Conservation (phyloP, 2,113 vertebrate species). For the Ginglymostoma cirratum region DNA sequence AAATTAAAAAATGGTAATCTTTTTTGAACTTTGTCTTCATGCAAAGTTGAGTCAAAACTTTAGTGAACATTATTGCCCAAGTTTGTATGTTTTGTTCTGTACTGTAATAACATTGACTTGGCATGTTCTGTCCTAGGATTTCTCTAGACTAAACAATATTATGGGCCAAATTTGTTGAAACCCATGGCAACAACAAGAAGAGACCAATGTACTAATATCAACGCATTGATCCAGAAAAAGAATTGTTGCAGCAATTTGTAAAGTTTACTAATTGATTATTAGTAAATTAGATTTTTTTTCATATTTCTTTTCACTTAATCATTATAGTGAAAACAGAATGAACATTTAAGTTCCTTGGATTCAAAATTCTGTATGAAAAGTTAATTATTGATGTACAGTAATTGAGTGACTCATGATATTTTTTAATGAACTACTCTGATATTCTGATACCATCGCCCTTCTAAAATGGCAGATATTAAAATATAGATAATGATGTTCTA, state of each 20-base stretch:
- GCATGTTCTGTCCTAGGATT: slow-evolving; percentile 2
- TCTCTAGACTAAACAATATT: slow-evolving; percentile 25
- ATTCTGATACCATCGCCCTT: slow-evolving; percentile 28
- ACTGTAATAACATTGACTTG: slow-evolving; percentile 35
- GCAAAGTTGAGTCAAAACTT: slow-evolving; percentile 26
- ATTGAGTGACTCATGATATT: slow-evolving; percentile 23
- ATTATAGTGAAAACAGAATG: not conserved
- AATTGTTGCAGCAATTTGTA: not conserved
- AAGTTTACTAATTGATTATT: slow-evolving; percentile 27
- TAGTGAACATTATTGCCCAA: slow-evolving; percentile 5
- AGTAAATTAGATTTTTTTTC: slow-evolving; percentile 19
- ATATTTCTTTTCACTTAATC: slow-evolving; percentile 20
- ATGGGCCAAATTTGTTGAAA: slow-evolving; percentile 34
- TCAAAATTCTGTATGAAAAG: slow-evolving; percentile 30
- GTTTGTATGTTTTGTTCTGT: slow-evolving; percentile 32
- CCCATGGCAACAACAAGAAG: slow-evolving; percentile 21
- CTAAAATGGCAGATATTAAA: slow-evolving; percentile 33
- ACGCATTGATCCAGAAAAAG: not conserved
- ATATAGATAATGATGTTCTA: slow-evolving; percentile 34
- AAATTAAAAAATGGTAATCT: slow-evolving; percentile 22
- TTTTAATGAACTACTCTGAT: slow-evolving; percentile 34
- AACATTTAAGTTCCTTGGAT: slow-evolving; percentile 2
- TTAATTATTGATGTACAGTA: slow-evolving; percentile 36
- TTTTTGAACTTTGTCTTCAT: slow-evolving; percentile 1
- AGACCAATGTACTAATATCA: not conserved